Conservation (phyloP, 2,113 vertebrate genomes). For the Neogobius melanostomus region DNA sequence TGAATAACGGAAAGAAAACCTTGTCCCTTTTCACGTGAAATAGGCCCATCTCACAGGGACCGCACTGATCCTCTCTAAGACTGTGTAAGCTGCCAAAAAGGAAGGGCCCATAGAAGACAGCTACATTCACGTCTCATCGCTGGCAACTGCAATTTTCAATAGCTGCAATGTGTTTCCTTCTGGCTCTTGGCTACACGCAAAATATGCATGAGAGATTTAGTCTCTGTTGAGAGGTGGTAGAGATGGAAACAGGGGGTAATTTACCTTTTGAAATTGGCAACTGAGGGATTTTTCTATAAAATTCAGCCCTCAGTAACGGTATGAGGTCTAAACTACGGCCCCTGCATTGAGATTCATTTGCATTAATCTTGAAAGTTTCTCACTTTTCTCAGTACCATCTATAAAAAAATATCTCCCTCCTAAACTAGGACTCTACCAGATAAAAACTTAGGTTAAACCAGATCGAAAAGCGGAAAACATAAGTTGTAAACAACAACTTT, state of each 20-base stretch:
- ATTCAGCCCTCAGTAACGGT: background rate
- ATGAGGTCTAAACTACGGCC: too few species aligned
- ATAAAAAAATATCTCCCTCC: too few species aligned
- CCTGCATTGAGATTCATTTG: too few species aligned
- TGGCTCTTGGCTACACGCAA: constrained; percentile 21
- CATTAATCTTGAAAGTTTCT: too few species aligned
- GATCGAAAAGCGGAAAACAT: too few species aligned
- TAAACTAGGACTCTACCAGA: too few species aligned
- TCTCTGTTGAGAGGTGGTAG: constrained; percentile 43
- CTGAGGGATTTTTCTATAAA: background rate
- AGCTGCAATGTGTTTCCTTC: constrained; percentile 29
- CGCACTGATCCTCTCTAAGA: constrained; percentile 61
- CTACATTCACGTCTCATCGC: constrained; percentile 61
- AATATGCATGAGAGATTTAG: constrained; percentile 53
- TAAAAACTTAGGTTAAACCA: too few species aligned
- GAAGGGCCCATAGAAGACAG: constrained; percentile 50
- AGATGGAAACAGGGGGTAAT: constrained; percentile 30
- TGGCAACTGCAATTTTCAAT: constrained; percentile 46
- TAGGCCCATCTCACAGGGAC: constrained; percentile 60
- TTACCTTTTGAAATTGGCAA: constrained; percentile 75
- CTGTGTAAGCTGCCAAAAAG: constrained; percentile 62
- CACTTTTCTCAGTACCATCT: too few species aligned
- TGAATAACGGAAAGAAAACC: constrained; percentile 70
- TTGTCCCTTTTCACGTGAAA: constrained; percentile 62
- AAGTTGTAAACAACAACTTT: too few species aligned